phyloP scores from a whole-genome alignment of 2,113 vertebrate genomes.

The Pyrgilauda ruficollis region DNA sequence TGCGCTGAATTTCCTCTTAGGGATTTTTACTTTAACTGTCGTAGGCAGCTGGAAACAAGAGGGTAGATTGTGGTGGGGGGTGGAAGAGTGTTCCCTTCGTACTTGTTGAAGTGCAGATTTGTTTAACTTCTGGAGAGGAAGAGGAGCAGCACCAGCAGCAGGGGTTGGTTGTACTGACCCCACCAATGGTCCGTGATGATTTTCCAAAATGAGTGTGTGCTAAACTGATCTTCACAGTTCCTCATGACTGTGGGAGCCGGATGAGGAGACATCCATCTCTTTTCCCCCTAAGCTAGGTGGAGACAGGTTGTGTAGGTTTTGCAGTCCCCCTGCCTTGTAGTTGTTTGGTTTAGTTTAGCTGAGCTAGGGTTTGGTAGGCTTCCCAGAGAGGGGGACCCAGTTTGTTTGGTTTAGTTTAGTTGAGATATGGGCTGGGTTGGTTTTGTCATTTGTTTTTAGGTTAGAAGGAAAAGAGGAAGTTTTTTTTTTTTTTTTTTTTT shows the following conservation, averaged over 20 bases:
- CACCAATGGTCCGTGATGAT: fast-evolving
- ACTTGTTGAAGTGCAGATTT: neutral
- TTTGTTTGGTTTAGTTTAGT: neutral
- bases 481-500: neutral
- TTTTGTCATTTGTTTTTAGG: neutral
- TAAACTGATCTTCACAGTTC: neutral
- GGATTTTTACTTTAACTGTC: neutral
- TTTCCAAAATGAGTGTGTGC: neutral
- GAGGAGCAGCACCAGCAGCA: neutral
- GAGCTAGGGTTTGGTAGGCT: neutral
- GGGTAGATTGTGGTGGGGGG: neutral
- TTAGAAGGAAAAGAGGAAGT: neutral
- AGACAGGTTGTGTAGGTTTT: neutral
- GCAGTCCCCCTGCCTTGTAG: neutral
- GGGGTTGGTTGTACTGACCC: neutral
- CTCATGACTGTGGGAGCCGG: neutral
- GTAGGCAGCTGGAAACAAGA: neutral
- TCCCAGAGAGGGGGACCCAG: neutral
- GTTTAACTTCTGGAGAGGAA: neutral
- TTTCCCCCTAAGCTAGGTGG: neutral
- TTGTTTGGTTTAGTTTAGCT: neutral
- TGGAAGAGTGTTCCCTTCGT: neutral
- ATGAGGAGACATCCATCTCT: neutral
- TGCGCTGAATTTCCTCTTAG: neutral
- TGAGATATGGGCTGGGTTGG: neutral